A percentile compares a stretch with the other conserved stretches of the same genome.
These are phyloP conservation scores for Lucifuga dentata DNA, from an alignment of 2,113 vertebrate species.

Conservation along the genomic window DNA sequence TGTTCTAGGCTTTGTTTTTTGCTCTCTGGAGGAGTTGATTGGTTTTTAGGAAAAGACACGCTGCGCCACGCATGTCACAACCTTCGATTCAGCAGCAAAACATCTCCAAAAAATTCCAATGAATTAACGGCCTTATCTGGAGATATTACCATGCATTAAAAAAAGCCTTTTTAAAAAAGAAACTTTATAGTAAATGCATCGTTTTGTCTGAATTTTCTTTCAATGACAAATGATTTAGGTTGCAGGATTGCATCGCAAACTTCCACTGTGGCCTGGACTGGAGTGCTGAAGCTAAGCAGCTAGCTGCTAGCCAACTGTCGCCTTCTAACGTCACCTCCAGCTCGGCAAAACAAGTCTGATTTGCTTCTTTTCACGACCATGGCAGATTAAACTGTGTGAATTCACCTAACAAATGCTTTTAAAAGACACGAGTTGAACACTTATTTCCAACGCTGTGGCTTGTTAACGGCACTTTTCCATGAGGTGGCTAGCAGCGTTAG, in stretches of 20 bases:
- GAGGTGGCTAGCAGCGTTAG: conserved; percentile 50
- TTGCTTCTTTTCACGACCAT: neutral
- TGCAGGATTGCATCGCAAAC: conserved; percentile 50
- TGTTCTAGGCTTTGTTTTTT: neutral
- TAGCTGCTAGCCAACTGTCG: conserved; percentile 31
- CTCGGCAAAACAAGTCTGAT: conserved; percentile 13
- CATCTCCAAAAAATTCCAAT: conserved; percentile 8
- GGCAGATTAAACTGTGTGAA: neutral
- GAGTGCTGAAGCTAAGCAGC: conserved; percentile 33
- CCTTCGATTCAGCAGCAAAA: conserved; percentile 46
- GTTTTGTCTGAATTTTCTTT: neutral
- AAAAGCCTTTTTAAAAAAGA: neutral
- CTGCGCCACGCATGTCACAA: conserved; percentile 65
- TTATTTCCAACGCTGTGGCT: neutral
- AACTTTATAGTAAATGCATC: too few relatives aligned
- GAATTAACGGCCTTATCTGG: conserved; percentile 13
- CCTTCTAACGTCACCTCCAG: conserved; percentile 21
- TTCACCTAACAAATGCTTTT: neutral
- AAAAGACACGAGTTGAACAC: neutral
- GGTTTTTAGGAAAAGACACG: conserved; percentile 24
- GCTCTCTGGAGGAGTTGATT: conserved; percentile 24
- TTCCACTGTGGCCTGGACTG: conserved; percentile 67
- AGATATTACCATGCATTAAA: neutral
- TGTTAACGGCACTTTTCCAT: conserved; percentile 1
- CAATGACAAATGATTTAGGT: conserved; percentile 2